A percentile compares a stretch with the other conserved stretches of the same genome.
These are phyloP conservation scores for Cenopis cana DNA, from an alignment of 2,888 invertebrate species.

Conservation along the genomic window DNA sequence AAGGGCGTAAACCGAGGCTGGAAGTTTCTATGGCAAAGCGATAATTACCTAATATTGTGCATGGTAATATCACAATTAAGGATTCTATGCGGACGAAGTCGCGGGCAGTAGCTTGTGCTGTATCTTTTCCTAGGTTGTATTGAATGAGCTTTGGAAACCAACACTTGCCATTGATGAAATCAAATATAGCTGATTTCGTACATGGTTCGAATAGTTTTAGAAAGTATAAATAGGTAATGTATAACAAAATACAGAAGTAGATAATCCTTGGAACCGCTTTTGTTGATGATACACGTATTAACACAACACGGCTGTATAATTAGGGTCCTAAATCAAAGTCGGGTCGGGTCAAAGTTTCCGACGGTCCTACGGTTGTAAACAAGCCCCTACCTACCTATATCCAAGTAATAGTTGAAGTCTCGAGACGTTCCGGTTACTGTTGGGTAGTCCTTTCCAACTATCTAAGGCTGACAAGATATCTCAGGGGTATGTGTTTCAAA, in stretches of 20 bases:
- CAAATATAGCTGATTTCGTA: neutral
- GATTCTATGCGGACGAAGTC: no score
- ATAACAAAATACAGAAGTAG: neutral
- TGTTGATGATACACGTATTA: slow-evolving; percentile 14
- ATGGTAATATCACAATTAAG: no score
- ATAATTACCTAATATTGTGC: no score
- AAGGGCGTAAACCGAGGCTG: no score
- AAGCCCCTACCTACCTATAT: slow-evolving; percentile 11
- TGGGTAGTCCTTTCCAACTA: slow-evolving; percentile 26
- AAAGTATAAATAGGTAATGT: neutral
- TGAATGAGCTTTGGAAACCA: neutral
- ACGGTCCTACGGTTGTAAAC: slow-evolving; percentile 26
- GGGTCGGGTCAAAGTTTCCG: slow-evolving; percentile 38
- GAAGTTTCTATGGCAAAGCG: no score
- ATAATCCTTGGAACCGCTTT: neutral
- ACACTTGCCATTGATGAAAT: neutral
- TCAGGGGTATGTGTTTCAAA: slow-evolving; percentile 4
- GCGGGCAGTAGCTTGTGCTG: no score
- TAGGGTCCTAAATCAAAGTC: slow-evolving; percentile 38
- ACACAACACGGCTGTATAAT: slow-evolving; percentile 30
- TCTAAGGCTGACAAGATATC: slow-evolving; percentile 24
- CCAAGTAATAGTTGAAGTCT: slow-evolving; percentile 32
- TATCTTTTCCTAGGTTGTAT: neutral
- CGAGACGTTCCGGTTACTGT: slow-evolving; percentile 27
- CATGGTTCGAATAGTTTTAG: neutral